Evolutionary conservation across 2,888 invertebrate species (phyloP).

Genomic region (Coelinius sp.): DNA sequence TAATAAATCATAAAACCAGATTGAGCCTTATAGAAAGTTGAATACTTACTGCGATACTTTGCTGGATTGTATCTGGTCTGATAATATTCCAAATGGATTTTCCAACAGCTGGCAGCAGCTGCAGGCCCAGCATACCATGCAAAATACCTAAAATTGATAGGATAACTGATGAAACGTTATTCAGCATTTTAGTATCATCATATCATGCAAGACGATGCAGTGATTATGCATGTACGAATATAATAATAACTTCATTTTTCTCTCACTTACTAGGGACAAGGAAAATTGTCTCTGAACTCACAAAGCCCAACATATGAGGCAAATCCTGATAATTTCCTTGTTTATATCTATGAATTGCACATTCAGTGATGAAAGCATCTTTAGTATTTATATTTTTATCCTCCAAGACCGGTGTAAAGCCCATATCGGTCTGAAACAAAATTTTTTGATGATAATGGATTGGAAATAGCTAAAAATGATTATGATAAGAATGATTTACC

Average conservation of each 20-base stretch:
- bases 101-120: too few species aligned
- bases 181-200: too few species aligned
- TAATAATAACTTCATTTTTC: too few species aligned
- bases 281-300: not conserved
- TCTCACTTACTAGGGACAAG: not conserved
- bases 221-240: too few species aligned
- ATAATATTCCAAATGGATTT: not conserved
- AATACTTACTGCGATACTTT: not conserved
- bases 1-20: not conserved
- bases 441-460: not conserved
- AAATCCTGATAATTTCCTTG: not conserved
- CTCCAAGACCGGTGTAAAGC: conserved; percentile 23
- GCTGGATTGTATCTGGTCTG: not conserved
- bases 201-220: too few species aligned
- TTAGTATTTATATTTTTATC: conserved; percentile 38
- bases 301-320: conserved; percentile 20
- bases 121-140: conserved; percentile 52
- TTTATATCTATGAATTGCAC: not conserved
- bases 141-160: not conserved
- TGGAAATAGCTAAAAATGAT: not conserved
- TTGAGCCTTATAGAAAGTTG: not conserved
- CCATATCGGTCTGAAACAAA: conserved; percentile 33
- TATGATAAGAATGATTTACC: not conserved
- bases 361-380: conserved; percentile 15
- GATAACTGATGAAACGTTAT: not conserved